Percentiles rank a stretch among this genome's conserved stretches.
phyloP scores from a whole-genome alignment of 2,797 vertebrate genomes.

The Gouania willdenowi region DNA sequence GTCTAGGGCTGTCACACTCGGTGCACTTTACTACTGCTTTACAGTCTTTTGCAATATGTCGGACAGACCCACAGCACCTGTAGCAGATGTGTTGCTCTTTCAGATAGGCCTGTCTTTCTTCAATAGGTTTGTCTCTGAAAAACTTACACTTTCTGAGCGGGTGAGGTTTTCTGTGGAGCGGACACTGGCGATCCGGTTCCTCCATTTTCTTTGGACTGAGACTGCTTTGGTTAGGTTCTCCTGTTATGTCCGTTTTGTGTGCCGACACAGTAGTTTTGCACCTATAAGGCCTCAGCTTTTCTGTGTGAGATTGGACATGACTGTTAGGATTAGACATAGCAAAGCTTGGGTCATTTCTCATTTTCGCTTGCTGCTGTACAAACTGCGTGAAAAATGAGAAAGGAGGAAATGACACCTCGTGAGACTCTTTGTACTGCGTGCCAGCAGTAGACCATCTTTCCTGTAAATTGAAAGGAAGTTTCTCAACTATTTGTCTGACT shows the following conservation, averaged over 20 bases:
- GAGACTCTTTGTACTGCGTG: neutral
- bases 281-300: neutral
- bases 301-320: neutral
- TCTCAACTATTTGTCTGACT: neutral
- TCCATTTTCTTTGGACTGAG: neutral
- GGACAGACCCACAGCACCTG: too few species aligned
- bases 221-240: rapidly evolving
- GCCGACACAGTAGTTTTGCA: neutral
- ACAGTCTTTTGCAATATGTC: too few species aligned
- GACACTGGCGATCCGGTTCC: neutral
- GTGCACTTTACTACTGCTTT: neutral
- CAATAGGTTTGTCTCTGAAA: neutral
- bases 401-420: neutral
- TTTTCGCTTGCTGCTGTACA: neutral
- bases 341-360: conserved; percentile 1
- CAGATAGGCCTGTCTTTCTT: too few species aligned
- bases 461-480: neutral
- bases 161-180: neutral
- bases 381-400: neutral
- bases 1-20: neutral
- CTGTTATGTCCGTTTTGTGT: neutral
- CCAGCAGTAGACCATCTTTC: neutral
- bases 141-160: neutral
- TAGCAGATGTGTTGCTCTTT: too few species aligned
- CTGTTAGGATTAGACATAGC: neutral